Evolutionary conservation across 2,888 invertebrate species (phyloP).

Genomic region (Tribolium freemani): DNA sequence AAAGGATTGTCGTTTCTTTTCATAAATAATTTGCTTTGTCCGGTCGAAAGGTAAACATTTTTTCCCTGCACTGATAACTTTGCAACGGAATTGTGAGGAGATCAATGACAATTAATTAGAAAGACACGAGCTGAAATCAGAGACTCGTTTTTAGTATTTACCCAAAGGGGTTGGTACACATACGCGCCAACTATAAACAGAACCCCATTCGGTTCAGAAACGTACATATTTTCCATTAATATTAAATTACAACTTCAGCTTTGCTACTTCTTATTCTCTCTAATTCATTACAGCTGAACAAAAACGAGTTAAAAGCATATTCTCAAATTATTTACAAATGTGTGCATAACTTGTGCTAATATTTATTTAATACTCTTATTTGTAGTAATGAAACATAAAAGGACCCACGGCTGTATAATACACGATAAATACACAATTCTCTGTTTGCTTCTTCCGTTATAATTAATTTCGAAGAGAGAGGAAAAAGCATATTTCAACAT

Average conservation of each 20-base stretch:
- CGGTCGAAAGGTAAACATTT: neutral
- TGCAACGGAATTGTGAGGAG: neutral
- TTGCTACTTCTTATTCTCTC: constrained; percentile 29
- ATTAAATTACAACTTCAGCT: constrained; percentile 35
- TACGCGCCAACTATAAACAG: constrained; percentile 17
- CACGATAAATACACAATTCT: constrained; percentile 20
- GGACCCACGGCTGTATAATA: constrained; percentile 14
- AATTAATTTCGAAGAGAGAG: constrained; percentile 20
- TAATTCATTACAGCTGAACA: constrained; percentile 29
- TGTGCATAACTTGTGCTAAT: constrained; percentile 39
- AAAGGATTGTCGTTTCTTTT: neutral
- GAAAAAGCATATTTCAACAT: neutral
- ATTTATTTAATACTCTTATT: constrained; percentile 41
- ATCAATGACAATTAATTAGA: constrained; percentile 28
- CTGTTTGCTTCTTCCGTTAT: constrained; percentile 10
- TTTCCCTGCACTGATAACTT: neutral
- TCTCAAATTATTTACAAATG: constrained; percentile 39
- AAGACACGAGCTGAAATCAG: neutral
- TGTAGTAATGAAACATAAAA: constrained; percentile 31
- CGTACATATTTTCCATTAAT: constrained; percentile 39
- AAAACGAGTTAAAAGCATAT: constrained; percentile 39
- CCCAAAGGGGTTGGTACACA: constrained; percentile 15
- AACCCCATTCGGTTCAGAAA: constrained; percentile 8
- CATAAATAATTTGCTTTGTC: neutral
- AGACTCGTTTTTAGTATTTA: constrained; percentile 19